These are phyloP conservation scores for Epinephelus awoara DNA, from an alignment of 2,797 vertebrate genomes.

Conservation along the genomic window DNA sequence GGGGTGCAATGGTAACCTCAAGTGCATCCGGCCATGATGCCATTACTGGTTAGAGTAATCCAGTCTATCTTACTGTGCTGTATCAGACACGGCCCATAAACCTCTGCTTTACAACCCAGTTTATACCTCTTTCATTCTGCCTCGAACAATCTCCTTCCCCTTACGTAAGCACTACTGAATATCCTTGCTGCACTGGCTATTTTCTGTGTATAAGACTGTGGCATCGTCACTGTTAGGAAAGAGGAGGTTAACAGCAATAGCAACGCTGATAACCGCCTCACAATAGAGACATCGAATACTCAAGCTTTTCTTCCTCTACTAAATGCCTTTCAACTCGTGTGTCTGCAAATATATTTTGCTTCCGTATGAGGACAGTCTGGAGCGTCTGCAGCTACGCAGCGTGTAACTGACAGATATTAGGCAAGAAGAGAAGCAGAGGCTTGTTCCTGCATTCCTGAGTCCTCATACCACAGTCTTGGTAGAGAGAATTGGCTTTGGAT, in stretches of 20 bases:
- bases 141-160: slow-evolving; percentile 51
- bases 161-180: slow-evolving; percentile 56
- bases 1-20: slow-evolving; percentile 11
- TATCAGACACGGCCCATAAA: slow-evolving; percentile 77
- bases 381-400: slow-evolving; percentile 36
- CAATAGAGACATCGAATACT: not conserved
- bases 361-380: slow-evolving; percentile 8
- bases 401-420: slow-evolving; percentile 40
- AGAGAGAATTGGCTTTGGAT: slow-evolving; percentile 44
- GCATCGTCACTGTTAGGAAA: slow-evolving; percentile 26
- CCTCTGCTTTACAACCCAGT: slow-evolving; percentile 69
- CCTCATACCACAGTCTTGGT: slow-evolving; percentile 44
- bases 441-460: slow-evolving; percentile 70
- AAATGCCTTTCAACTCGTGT: not conserved
- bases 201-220: slow-evolving; percentile 9
- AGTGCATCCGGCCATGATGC: slow-evolving; percentile 42
- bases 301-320: not conserved
- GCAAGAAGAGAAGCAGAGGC: slow-evolving; percentile 52
- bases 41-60: slow-evolving; percentile 48
- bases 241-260: slow-evolving; percentile 9
- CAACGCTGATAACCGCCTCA: slow-evolving; percentile 3
- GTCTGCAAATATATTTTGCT: not conserved
- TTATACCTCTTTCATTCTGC: slow-evolving; percentile 64
- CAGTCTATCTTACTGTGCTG: slow-evolving; percentile 53
- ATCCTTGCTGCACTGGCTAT: slow-evolving; percentile 19